Evolutionary conservation across 2,888 invertebrate genomes (phyloP), one percentile per base, ranked within the genome.

Genomic region (Melikaiella ostensackeni): DNA sequence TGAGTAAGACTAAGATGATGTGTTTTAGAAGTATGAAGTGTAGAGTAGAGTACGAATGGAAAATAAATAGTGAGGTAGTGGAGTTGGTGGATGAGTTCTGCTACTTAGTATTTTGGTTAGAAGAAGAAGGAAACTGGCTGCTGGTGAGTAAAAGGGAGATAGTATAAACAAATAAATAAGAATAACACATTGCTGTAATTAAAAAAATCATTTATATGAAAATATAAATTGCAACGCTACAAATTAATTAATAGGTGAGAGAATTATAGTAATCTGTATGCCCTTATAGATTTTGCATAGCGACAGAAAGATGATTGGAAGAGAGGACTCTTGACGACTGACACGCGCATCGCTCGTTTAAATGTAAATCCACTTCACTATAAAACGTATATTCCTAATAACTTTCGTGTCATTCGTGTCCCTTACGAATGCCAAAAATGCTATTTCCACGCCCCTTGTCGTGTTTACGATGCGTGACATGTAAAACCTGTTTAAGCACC

Each of bases 401-500:
- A 66, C 66, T 21, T 66, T 19, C 46, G 19, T 38, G 46, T 66
- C 66, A 46, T 42, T 46, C 42, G 8, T 64, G 21, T 42, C 38
- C 38, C 24, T 64, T 50, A 30, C 70, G 46, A 70, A 70, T 70
- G 70, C 70, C 70, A 70, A 66, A 66, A 66, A 66, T 66, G 46
- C 66, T 66, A 66, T 46, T 70, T 70, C n/a, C 46, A 50, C 70
- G 27, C 70, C 30, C 70, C 24, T 70, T 70, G n/a, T 50, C 70
- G 27, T 33, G 50, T 50, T 50, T 50, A 50, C 30, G 30, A 70
- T 27, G 50, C 46, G 16, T 50, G 70, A 50, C 70, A 70, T 70
- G 70, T 50, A 50, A 70, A 70, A 70, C 70, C 70, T 50, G 70
- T 70, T 70, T 70, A 70, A 70, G 70, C 70, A 24, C 70, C 46